Base-by-base conservation (phyloP, 1,140 invertebrate genomes). In the Aricia agestis region DNA sequence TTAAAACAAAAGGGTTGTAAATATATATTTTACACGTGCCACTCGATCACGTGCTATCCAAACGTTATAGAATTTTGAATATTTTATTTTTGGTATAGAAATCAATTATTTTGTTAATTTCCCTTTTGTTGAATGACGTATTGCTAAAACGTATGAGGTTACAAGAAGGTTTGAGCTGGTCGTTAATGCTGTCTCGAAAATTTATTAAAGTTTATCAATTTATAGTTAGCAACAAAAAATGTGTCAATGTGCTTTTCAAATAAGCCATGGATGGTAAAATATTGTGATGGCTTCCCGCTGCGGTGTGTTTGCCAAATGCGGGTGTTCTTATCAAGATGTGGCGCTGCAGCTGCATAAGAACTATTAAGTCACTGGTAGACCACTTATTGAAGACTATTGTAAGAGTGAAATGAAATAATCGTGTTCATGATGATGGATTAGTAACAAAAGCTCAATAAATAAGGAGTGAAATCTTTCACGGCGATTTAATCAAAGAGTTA, bases 241-340 rank as follows among this genome's bases (percentile, higher is more conserved):
- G 77, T 76, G 69, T 78, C 75, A 82, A 79, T 79, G 72, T 66
- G 72, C 80, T 77, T 18, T 19, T 63, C 78, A 78, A 75, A 79
- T 78, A 82, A 86, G 77, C 76, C 76, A 76, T 82, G 80, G 77
- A 83, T 81, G 84, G 80, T 86, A 86, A 89, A 91, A 91, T 91
- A 91, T 91, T 91, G 82, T 91, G 87, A 91, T 80, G 89, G 87
- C 86, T 25, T 80, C 89, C 86, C 80, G 87, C 87, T 81, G 87
- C 67, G 86, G 82, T 81, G 75, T 84, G 84, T 90, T 90, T 88
- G 86, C 84, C 85, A 87, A 90, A 90, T 91, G 86, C 86, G 87
- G 89, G 87, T 80, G 75, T 77, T 63, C 76, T 86, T 89, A 90
- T 90, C 87, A 82, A 83, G 82, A 86, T 85, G 76, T 81, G 79